phyloP scores from a whole-genome alignment of 2,113 vertebrate genomes.

The Junco hyemalis region DNA sequence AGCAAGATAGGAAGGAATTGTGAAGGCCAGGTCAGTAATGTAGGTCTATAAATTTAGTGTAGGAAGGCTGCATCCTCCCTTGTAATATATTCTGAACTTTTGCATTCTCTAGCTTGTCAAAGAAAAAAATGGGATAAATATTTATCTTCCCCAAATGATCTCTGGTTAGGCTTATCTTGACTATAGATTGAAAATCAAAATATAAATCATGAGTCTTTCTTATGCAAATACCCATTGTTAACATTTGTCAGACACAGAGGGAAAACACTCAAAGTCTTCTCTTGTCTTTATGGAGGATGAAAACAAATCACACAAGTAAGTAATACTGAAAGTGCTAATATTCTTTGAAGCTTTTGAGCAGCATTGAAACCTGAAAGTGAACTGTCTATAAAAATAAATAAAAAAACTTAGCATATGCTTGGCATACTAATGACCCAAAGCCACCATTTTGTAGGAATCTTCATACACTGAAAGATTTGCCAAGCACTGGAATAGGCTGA shows the following conservation, averaged over 20 bases:
- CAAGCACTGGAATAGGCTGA: not conserved
- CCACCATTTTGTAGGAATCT: not conserved
- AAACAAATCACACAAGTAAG: constrained; percentile 28
- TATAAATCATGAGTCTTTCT: constrained; percentile 57
- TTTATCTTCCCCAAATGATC: constrained; percentile 54
- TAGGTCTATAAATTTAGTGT: constrained; percentile 9
- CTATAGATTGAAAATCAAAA: constrained; percentile 49
- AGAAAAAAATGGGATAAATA: constrained; percentile 29
- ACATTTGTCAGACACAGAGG: constrained; percentile 54
- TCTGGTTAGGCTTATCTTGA: constrained; percentile 32
- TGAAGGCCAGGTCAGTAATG: constrained; percentile 23
- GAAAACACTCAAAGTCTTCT: constrained; percentile 42
- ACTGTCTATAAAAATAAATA: constrained; percentile 3
- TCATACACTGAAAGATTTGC: not conserved
- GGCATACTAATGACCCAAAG: not conserved
- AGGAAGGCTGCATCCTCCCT: not conserved
- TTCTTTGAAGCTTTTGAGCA: constrained; percentile 17
- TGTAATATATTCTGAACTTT: constrained; percentile 16
- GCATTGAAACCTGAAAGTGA: constrained; percentile 3
- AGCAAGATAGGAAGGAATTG: not conserved
- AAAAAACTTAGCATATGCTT: not conserved
- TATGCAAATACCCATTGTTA: constrained; percentile 51
- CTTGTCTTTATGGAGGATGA: constrained; percentile 34
- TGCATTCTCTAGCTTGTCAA: constrained; percentile 6
- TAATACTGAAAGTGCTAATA: constrained; percentile 6